A percentile compares a stretch with the other conserved stretches of the same genome.
These are phyloP conservation scores for Platycheirus albimanus DNA, from an alignment of 2,888 invertebrate genomes.

Conservation along the genomic window DNA sequence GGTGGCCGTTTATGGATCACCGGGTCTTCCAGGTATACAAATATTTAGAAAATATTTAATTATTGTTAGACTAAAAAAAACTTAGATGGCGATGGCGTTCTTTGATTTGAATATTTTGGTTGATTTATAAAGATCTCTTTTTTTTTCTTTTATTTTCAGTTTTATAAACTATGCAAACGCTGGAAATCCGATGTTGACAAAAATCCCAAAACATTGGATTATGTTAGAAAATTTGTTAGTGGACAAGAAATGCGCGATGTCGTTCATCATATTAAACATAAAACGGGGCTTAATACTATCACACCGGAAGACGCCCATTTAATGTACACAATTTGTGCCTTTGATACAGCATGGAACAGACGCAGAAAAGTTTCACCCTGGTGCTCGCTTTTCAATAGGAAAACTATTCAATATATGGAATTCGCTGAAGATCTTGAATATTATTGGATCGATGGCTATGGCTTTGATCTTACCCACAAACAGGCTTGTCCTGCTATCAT, in stretches of 20 bases:
- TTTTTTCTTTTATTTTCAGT: constrained; percentile 84
- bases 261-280: constrained; percentile 83
- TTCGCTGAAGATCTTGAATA: constrained; percentile 90
- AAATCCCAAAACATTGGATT: constrained; percentile 85
- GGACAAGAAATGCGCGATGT: constrained; percentile 84
- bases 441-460: constrained; percentile 93
- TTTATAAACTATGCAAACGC: constrained; percentile 89
- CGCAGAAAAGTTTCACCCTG: constrained; percentile 86
- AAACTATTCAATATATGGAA: constrained; percentile 86
- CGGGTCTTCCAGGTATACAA: constrained; percentile 78
- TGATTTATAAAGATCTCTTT: not conserved
- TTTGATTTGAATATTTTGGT: not conserved
- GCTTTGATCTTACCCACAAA: constrained; percentile 87
- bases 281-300: constrained; percentile 86
- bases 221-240: constrained; percentile 84
- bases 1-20: constrained; percentile 89
- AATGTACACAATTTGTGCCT: constrained; percentile 90
- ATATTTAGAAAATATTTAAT: too few relatives aligned
- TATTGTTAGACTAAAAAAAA: too few relatives aligned
- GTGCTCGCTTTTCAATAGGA: constrained; percentile 88
- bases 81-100: too few relatives aligned
- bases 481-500: constrained; percentile 90
- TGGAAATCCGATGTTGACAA: constrained; percentile 88
- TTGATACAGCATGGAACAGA: constrained; percentile 92
- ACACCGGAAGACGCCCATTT: constrained; percentile 85